Conservation (phyloP, 2,797 vertebrate genomes). For the Petrocephalus sullivani region DNA sequence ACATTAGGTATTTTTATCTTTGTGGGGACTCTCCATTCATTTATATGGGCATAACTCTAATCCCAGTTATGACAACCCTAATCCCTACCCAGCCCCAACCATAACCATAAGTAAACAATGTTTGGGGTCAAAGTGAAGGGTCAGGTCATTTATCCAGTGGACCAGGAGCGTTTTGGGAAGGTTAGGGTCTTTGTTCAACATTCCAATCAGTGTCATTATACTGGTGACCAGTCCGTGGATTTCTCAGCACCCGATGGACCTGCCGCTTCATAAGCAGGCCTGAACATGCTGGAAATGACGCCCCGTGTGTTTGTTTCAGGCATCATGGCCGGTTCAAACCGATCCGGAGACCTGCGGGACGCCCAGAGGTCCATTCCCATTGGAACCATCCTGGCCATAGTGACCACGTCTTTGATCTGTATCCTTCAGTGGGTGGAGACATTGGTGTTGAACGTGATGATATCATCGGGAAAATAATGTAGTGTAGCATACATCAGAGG, state of each 20-base stretch:
- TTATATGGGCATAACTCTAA: too few relatives aligned
- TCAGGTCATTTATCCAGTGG: not conserved
- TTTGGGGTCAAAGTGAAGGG: not conserved
- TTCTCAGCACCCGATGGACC: not conserved
- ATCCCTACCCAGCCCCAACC: too few relatives aligned
- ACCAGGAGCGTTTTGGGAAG: not conserved
- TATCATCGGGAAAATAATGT: not conserved
- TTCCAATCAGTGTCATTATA: not conserved
- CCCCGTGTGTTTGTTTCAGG: conserved; percentile 53
- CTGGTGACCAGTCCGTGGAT: not conserved
- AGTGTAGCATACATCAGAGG: not conserved
- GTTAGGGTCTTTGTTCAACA: not conserved
- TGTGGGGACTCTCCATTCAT: too few relatives aligned
- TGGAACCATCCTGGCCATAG: conserved; percentile 89
- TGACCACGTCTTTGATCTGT: conserved; percentile 88
- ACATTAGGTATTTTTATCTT: too few relatives aligned
- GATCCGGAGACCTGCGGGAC: conserved; percentile 86
- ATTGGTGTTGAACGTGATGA: too few relatives aligned
- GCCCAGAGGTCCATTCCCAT: conserved; percentile 92
- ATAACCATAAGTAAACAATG: not conserved
- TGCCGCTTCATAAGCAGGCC: not conserved
- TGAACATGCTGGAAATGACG: not conserved
- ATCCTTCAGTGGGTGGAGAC: conserved; percentile 61
- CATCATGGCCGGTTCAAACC: conserved; percentile 95
- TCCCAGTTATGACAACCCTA: too few relatives aligned